Evolutionary conservation across 2,797 vertebrate species (phyloP), one percentile per base, ranked within the genome.

Genomic region (Girardinus metallicus): DNA sequence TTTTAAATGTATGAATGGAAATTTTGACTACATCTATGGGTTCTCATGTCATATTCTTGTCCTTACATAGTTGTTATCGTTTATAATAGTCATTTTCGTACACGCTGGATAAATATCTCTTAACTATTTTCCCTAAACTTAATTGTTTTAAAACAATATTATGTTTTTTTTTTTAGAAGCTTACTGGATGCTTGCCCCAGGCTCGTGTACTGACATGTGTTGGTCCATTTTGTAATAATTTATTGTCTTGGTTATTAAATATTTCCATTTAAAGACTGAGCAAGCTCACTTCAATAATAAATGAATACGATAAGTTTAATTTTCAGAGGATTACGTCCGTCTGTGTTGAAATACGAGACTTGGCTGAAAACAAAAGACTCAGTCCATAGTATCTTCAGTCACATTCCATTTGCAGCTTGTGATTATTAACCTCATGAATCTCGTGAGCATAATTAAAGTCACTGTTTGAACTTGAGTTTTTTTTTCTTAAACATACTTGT

Each of bases 91-190:
- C 1, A 47, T 73, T 26, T 77, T n/a, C 41, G 3, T 15, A 75
- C 12, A 43, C 46, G 68, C 71, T 55, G 74, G 68, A 51, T 85
- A 78, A 75, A 62, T 77, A 23, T 81, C 83, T 88, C 72, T 85
- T 76, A 86, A 79, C 79, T 85, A 0, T 73, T 74, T 57, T 16
- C 76, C 12, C 4, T 73, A 44, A 7, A 7, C 53, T 73, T 53
- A 13, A 46, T 36, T 29, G 46, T 0, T 72, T 74, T 71, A 16
- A 18, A 31, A n/a, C n/a, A 2, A 81, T 77, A 49, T 31, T 60
- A 85, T 1, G 3, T 0, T 80, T 23, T 9, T 78, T 68, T 36
- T 46, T n/a, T 49, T 6, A 6, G 26, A 26, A 72, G 31, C 53
- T 77, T 43, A 73, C 75, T 73, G 44, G 47, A 15, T 82, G 4